phyloP scores from a whole-genome alignment of 2,888 invertebrate species.

The Erebia epiphron region DNA sequence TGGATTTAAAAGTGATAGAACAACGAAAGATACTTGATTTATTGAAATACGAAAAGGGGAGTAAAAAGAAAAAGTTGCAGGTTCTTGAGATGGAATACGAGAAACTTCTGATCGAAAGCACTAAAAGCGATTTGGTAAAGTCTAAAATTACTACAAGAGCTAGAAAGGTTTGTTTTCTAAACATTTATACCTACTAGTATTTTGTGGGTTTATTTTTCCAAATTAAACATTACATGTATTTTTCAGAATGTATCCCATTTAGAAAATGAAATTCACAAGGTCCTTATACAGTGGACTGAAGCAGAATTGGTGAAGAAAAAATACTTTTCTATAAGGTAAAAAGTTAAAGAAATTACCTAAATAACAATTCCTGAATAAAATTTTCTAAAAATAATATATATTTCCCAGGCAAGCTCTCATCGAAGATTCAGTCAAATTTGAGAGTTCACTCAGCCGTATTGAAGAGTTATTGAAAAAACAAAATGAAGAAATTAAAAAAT shows the following conservation, averaged over 20 bases:
- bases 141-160: conserved; percentile 82
- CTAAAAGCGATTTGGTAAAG: conserved; percentile 74
- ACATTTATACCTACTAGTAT: not conserved
- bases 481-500: conserved; percentile 87
- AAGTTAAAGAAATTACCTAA: not conserved
- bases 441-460: conserved; percentile 86
- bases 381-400: not conserved
- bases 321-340: conserved; percentile 86
- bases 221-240: not conserved
- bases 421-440: conserved; percentile 88
- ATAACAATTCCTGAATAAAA: not conserved
- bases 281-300: conserved; percentile 91
- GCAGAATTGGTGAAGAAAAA: conserved; percentile 90
- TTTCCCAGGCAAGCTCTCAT: conserved; percentile 81
- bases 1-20: conserved; percentile 88
- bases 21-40: conserved; percentile 89
- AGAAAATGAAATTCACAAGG: conserved; percentile 91
- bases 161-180: conserved; percentile 80
- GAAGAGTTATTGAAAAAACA: conserved; percentile 87
- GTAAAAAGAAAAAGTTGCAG: conserved; percentile 83
- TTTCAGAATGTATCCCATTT: conserved; percentile 85
- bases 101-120: conserved; percentile 82
- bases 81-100: conserved; percentile 85
- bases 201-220: no score
- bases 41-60: conserved; percentile 86